Evolutionary conservation across 2,888 invertebrate genomes (phyloP), one percentile per base, ranked within the genome.

Genomic region (Pollenia labialis): DNA sequence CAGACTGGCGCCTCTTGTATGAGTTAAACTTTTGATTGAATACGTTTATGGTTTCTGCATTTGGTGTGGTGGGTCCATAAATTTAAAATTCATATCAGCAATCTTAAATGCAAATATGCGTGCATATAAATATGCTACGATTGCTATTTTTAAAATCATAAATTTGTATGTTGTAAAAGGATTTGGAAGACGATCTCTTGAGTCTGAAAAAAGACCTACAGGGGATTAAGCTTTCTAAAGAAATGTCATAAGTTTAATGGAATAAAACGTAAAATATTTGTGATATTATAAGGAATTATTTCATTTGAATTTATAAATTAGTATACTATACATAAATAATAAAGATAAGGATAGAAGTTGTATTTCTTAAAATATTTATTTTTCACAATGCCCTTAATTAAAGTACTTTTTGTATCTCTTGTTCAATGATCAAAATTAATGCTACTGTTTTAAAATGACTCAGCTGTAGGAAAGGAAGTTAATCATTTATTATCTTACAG

Each of bases 51-150:
- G 60, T 72, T 72, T 62, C 8, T 77, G 16, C 14, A 54, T 58
- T 46, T 74, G 23, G 12, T 64, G 76, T 66, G 86, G 81, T 74
- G 84, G 86, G 86, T 87, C 84, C 68, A 72, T 68, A 81, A 83
- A 77, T 84, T 87, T 80, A 72, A 81, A 81, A 87, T 87, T 81
- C 86, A 84, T 77, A 87, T 83, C 83, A 87, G 81, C 48, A 62
- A 81, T 81, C 60, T 77, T 52, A 46, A 74, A 87, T 87, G 84
- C 66, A 87, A 87, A 87, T 84, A 83, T 64, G 56, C 42, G n/a
- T 64, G 44, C 16, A 50, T n/a, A 62, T 16, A 54, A 64, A 64
- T 7, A 56, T 40, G 54, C 14, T 72, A 48, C 18, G 14, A 10
- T 54, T 40, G 46, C 48, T 7, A 56, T 10, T 50, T 75, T 54